Base-by-base conservation (phyloP, 1,140 invertebrate genomes). In the Coptotermes formosanus region DNA sequence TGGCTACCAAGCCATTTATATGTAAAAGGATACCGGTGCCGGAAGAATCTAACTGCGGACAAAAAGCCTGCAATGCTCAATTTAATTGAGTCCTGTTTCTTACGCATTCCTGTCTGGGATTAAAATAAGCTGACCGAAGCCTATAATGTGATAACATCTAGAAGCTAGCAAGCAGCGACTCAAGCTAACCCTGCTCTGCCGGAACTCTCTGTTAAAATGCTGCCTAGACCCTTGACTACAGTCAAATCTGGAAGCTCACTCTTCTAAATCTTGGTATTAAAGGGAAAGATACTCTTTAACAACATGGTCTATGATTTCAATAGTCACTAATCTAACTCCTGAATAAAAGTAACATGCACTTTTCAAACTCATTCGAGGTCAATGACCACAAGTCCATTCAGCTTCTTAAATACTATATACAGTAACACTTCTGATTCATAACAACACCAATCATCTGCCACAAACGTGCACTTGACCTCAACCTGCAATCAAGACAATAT, bases 121-220 rank as follows among this genome's bases (percentile, higher is more conserved):
- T 86, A 85, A 86, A 87, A 87, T 69, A 87, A 87, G 87, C 87
- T 82, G 85, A 86, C 82, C 69, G 85, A 87, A 87, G 87, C 87
- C 87, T 69, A 83, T 64, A 43, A 85, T 55, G 83, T 87, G 86
- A 82, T 86, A 64, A 86, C 85, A 87, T 44, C 87, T 87, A 87
- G 44, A 87, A 87, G 86, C 86, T 87, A 87, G 87, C 87, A 87
- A 86, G 87, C 87, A 82, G 85, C 87, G 85, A 87, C 82, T 87
- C 87, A 87, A 86, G 85, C 87, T 83, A 86, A 86, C 87, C 87
- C 87, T 86, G 85, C 85, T 86, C 85, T 85, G 85, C 87, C 86
- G 86, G 85, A 87, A 87, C 86, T 85, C 52, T 86, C 75, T 75
- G 48, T 59, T 86, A 87, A 52, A 85, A 87, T 87, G 82, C 87